Base-by-base conservation (phyloP, 2,113 vertebrate genomes). In the Synodontis membranacea region DNA sequence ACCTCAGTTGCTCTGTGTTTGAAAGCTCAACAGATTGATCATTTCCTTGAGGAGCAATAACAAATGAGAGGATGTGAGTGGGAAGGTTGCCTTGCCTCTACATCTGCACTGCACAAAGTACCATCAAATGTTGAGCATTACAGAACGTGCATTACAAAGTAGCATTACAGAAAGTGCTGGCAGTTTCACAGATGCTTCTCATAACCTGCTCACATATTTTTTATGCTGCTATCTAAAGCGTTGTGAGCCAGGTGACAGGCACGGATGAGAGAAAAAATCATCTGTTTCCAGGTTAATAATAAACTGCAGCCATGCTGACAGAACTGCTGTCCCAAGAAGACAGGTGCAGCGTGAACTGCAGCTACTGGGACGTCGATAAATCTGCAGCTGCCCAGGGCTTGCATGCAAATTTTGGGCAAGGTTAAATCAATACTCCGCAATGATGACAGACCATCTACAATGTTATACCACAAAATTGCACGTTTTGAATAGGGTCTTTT, bases 361-460 rank as follows among this genome's bases (percentile, higher is more conserved):
- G 52, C 46, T 83, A 64, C 37, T 86, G 82, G 56, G 28, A 80
- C 44, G 72, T 80, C 74, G 56, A 74, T 42, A 81, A 86, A 81
- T 48, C n/a, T 37, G 81, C 60, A 82, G 72, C 52, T 79, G 52
- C 64, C 80, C 7, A 78, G 28, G 62, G 52, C 66, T 52, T 86
- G 70, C 39, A 82, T 86, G 60, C 60, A 76, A 84, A 86, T 70
- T 78, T 82, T 74, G 62, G 79, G 34, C 68, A 68, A 34, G 70
- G 80, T 34, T 48, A 3, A 66, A 31, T 89, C 85, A 78, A 85
- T 87, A 83, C 34, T 42, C 60, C 11, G 52, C 70, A 82, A 79
- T 58, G 34, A 39, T 58, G 52, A 80, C 15, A 37, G 10, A 10
- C n/a, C 2, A 1, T 39, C 31, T 56, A 25, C 52, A 80, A 25